These are phyloP conservation scores for Pseudomyrmex cubaensis DNA, from an alignment of 1,140 invertebrate genomes.

Conservation along the genomic window DNA sequence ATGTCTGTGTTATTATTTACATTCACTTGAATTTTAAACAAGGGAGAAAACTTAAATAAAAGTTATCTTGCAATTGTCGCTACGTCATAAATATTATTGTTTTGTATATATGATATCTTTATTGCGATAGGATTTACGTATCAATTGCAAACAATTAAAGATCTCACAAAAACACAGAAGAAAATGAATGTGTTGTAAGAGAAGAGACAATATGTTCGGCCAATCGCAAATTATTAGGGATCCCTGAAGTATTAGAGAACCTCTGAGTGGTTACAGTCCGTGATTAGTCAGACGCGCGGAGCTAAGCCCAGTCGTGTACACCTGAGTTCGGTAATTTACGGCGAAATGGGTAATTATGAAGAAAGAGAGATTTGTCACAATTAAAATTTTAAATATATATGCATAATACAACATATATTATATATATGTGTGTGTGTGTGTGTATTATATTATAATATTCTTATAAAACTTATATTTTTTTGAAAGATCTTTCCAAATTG, in stretches of 20 bases:
- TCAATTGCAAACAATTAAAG: too few relatives aligned
- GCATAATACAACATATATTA: too few relatives aligned
- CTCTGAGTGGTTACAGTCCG: slow-evolving; percentile 60
- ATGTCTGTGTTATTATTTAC: slow-evolving; percentile 32
- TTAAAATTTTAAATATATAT: slow-evolving; percentile 2
- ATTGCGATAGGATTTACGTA: too few relatives aligned
- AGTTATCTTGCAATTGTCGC: background rate
- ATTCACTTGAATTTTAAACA: slow-evolving; percentile 17
- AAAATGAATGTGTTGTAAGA: slow-evolving; percentile 11
- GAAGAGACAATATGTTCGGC: slow-evolving; percentile 25
- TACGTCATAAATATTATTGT: background rate
- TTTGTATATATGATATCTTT: too few relatives aligned
- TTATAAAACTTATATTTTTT: background rate
- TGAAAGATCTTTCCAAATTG: slow-evolving; percentile 8
- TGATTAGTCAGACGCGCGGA: slow-evolving; percentile 59
- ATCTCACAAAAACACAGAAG: too few relatives aligned
- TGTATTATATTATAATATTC: too few relatives aligned
- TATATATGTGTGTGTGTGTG: too few relatives aligned
- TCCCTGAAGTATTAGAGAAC: slow-evolving; percentile 54
- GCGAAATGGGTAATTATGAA: background rate
- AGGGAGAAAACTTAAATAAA: slow-evolving; percentile 7
- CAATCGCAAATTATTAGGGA: slow-evolving; percentile 49
- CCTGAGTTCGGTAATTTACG: slow-evolving; percentile 59
- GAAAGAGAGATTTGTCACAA: background rate
- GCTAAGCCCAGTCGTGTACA: slow-evolving; percentile 57